phyloP scores from a whole-genome alignment of 2,888 invertebrate species.

The Mythimna impura region DNA sequence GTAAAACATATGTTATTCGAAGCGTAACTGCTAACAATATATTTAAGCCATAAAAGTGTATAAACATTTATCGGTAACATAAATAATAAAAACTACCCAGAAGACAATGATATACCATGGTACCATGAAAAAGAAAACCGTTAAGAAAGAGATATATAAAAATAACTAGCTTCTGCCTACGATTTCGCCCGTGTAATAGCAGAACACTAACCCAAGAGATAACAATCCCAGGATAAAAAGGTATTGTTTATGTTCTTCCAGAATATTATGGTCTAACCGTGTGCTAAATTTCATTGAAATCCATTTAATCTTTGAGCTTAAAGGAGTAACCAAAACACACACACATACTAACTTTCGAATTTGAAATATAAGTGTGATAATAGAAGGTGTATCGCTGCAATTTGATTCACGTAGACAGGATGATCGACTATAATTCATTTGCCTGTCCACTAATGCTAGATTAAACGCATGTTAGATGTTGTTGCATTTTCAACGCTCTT shows the following conservation, averaged over 20 bases:
- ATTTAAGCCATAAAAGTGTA: constrained; percentile 25
- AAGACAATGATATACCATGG: constrained; percentile 1
- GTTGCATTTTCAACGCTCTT: too few species aligned
- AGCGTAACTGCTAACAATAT: constrained; percentile 34
- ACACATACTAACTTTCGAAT: not conserved
- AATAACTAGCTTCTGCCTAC: not conserved
- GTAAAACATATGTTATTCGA: constrained; percentile 44
- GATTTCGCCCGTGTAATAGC: too few species aligned
- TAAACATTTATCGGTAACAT: constrained; percentile 36
- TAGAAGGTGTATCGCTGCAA: not conserved
- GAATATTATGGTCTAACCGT: not conserved
- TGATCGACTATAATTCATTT: not conserved
- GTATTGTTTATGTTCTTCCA: not conserved
- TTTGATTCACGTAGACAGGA: not conserved
- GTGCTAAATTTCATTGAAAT: not conserved
- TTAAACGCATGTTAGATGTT: too few species aligned
- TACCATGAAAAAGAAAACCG: not conserved
- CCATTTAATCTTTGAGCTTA: not conserved
- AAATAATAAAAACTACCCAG: constrained; percentile 13
- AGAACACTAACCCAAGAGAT: too few species aligned
- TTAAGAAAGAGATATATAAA: not conserved
- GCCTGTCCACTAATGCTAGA: too few species aligned
- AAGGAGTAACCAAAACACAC: too few species aligned
- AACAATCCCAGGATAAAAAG: too few species aligned
- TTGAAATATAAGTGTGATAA: not conserved